These are phyloP conservation scores for Drosophila borborema DNA, from an alignment of 2,888 invertebrate genomes.

Conservation along the genomic window DNA sequence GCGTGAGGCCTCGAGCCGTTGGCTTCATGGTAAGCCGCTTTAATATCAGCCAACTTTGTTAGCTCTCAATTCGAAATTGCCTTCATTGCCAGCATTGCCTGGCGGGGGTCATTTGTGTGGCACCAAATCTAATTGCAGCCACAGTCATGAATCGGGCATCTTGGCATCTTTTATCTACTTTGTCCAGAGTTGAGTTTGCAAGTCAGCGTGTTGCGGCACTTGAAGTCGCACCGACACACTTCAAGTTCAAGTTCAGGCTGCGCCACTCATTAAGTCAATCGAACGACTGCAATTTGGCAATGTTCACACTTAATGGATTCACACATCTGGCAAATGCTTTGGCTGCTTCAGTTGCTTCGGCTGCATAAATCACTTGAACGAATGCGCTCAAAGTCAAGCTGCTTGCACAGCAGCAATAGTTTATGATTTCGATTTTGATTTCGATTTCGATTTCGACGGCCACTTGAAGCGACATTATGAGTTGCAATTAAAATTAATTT, in stretches of 20 bases:
- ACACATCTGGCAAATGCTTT: slow-evolving; percentile 38
- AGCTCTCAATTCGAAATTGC: slow-evolving; percentile 66
- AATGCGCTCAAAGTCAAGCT: slow-evolving; percentile 73
- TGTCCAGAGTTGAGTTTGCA: slow-evolving; percentile 24
- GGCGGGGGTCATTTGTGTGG: slow-evolving; percentile 26
- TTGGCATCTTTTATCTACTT: slow-evolving; percentile 24
- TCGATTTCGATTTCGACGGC: slow-evolving; percentile 39
- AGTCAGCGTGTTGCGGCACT: slow-evolving; percentile 36
- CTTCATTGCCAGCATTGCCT: slow-evolving; percentile 49
- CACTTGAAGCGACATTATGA: slow-evolving; percentile 31
- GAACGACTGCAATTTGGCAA: slow-evolving; percentile 66
- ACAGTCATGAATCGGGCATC: slow-evolving; percentile 50
- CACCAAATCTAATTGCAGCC: slow-evolving; percentile 66
- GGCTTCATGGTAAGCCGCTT: slow-evolving; percentile 75
- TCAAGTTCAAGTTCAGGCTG: slow-evolving; percentile 74
- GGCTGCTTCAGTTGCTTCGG: slow-evolving; percentile 11
- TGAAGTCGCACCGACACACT: slow-evolving; percentile 45
- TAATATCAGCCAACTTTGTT: slow-evolving; percentile 47
- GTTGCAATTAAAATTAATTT: slow-evolving; percentile 67
- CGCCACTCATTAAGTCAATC: slow-evolving; percentile 63
- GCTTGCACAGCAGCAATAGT: slow-evolving; percentile 35
- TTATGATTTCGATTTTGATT: slow-evolving; percentile 35
- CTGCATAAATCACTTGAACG: slow-evolving; percentile 61
- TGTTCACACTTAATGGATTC: slow-evolving; percentile 72
- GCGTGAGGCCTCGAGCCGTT: slow-evolving; percentile 53